Conservation (phyloP, 2,888 invertebrate species). For the Odontocolon sp. region DNA sequence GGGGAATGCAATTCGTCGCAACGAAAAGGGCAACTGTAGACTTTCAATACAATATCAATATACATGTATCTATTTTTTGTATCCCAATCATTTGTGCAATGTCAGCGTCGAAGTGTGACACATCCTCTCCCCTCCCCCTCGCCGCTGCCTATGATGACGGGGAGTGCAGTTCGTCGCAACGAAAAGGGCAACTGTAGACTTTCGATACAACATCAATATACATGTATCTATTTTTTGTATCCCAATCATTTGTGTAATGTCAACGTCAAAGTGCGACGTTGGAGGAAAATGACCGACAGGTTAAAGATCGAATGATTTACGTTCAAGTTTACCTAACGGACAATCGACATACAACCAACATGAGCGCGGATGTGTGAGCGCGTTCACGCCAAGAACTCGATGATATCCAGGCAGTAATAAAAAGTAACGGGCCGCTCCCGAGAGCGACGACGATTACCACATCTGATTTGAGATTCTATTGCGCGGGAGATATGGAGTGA, state of each 20-base stretch:
- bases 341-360: slow-evolving; percentile 25
- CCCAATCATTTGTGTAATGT: slow-evolving; percentile 10
- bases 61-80: too few relatives aligned
- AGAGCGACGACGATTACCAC: slow-evolving; percentile 65
- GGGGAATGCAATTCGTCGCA: too few relatives aligned
- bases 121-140: too few relatives aligned
- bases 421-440: slow-evolving; percentile 67
- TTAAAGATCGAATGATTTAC: slow-evolving; percentile 53
- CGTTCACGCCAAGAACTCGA: slow-evolving; percentile 53
- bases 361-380: slow-evolving; percentile 17
- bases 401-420: slow-evolving; percentile 64
- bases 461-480: slow-evolving; percentile 67
- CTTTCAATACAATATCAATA: too few relatives aligned
- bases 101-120: too few relatives aligned
- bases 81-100: too few relatives aligned
- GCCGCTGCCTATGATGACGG: too few relatives aligned
- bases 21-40: too few relatives aligned
- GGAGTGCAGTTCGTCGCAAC: too few relatives aligned
- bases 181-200: background rate
- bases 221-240: too few relatives aligned
- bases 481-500: slow-evolving; percentile 44
- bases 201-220: background rate
- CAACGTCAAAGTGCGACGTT: background rate
- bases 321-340: slow-evolving; percentile 35
- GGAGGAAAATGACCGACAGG: slow-evolving; percentile 25